Conservation (phyloP, 2,888 invertebrate species). For the Subacronicta megacephala region DNA sequence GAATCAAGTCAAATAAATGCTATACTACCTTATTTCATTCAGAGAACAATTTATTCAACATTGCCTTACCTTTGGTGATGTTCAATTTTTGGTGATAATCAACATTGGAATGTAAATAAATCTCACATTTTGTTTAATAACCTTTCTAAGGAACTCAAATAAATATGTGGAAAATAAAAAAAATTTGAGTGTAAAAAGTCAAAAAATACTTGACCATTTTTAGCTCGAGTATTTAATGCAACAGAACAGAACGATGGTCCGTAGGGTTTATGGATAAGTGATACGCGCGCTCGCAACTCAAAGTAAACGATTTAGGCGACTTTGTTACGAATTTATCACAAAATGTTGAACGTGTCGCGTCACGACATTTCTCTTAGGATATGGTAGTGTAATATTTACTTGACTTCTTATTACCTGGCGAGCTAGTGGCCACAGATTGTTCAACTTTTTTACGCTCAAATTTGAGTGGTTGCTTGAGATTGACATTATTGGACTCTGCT, state of each 20-base stretch:
- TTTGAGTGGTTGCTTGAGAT: conserved; percentile 94
- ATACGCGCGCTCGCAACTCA: conserved; percentile 67
- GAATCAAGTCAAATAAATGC: conserved; percentile 89
- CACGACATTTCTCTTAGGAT: conserved; percentile 78
- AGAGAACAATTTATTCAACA: conserved; percentile 78
- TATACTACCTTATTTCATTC: conserved; percentile 88
- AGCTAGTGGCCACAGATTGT: conserved; percentile 91
- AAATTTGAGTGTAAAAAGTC: conserved; percentile 90
- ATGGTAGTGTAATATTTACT: conserved; percentile 91
- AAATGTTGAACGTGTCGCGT: conserved; percentile 68
- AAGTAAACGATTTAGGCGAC: conserved; percentile 57
- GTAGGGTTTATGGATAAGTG: conserved; percentile 65
- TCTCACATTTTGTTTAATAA: conserved; percentile 79
- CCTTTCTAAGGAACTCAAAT: conserved; percentile 77
- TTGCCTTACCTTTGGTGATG: conserved; percentile 87
- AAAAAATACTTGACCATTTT: conserved; percentile 90
- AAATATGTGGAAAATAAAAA: conserved; percentile 72
- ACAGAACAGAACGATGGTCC: conserved; percentile 84
- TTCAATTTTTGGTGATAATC: conserved; percentile 79
- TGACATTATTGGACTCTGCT: conserved; percentile 95
- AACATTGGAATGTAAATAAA: conserved; percentile 85
- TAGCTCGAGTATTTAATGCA: conserved; percentile 87
- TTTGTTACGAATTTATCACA: conserved; percentile 64
- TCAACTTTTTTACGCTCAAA: conserved; percentile 91
- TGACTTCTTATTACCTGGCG: conserved; percentile 91